phyloP scores from a whole-genome alignment of 53 echinoderm and acorn worm genomes.

The Mesocentrotus franciscanus region DNA sequence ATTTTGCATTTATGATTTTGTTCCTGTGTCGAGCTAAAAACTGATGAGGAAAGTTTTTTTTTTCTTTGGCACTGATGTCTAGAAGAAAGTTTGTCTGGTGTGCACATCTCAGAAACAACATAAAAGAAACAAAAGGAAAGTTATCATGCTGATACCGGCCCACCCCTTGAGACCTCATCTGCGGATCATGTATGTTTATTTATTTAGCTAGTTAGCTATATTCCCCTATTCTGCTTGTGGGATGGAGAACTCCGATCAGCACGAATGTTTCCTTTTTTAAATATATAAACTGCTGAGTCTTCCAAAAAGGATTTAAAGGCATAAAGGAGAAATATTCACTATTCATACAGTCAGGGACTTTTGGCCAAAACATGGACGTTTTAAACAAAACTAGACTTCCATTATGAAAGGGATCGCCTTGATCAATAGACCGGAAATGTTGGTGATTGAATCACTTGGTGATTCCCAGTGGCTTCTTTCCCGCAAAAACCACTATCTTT shows the following conservation, averaged over 20 bases:
- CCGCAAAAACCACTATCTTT: slow-evolving; percentile 44
- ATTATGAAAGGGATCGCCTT: neutral
- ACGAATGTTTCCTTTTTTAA: too few species aligned
- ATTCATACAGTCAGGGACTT: neutral
- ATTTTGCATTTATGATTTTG: neutral
- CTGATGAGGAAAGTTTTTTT: neutral
- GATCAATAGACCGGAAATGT: slow-evolving; percentile 55
- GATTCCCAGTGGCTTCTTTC: slow-evolving; percentile 6
- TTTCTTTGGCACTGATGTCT: neutral
- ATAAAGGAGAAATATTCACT: neutral
- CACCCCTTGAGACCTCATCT: neutral
- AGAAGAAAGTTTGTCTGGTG: neutral
- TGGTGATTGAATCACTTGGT: neutral
- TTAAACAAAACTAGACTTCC: neutral
- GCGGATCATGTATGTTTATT: neutral
- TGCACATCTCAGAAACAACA: neutral
- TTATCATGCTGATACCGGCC: neutral
- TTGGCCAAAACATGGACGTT: neutral
- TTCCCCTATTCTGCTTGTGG: too few species aligned
- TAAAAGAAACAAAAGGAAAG: neutral
- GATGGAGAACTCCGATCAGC: too few species aligned
- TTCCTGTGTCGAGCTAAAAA: neutral
- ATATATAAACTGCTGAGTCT: too few species aligned
- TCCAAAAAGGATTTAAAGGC: too few species aligned
- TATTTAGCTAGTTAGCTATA: too few species aligned